A percentile compares a stretch with the other conserved stretches of the same genome.
phyloP scores from a whole-genome alignment of 2,113 vertebrate genomes.

The Cathartes aura region DNA sequence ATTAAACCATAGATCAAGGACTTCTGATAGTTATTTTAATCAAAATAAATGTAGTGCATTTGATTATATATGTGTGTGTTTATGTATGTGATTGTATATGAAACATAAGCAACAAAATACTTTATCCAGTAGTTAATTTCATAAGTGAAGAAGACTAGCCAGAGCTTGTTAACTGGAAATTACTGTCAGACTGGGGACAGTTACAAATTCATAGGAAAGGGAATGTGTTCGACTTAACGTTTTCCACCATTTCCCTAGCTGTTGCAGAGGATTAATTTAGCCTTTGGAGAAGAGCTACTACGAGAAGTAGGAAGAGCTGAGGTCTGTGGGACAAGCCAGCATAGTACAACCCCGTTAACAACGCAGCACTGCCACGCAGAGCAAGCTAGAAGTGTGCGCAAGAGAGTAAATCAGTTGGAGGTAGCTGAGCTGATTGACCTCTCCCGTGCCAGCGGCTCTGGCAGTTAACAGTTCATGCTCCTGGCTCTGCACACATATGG shows the following conservation, averaged over 20 bases:
- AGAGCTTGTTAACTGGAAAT: neutral
- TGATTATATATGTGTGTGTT: neutral
- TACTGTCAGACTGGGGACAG: neutral
- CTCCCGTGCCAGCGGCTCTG: accelerated
- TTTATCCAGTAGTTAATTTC: neutral
- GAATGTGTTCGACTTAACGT: neutral
- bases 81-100: neutral
- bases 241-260: neutral
- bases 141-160: neutral
- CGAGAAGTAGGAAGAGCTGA: neutral
- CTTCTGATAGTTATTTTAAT: neutral
- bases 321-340: neutral
- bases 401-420: neutral
- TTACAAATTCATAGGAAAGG: neutral
- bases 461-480: accelerated
- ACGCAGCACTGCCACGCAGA: accelerated
- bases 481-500: accelerated
- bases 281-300: neutral
- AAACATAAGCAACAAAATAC: neutral
- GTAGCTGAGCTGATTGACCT: neutral
- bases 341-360: neutral
- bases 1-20: neutral
- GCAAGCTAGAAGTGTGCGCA: no score
- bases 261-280: neutral
- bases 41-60: neutral